Evolutionary conservation across 2,888 invertebrate species (phyloP).

Genomic region (Galerucella nymphaeae): DNA sequence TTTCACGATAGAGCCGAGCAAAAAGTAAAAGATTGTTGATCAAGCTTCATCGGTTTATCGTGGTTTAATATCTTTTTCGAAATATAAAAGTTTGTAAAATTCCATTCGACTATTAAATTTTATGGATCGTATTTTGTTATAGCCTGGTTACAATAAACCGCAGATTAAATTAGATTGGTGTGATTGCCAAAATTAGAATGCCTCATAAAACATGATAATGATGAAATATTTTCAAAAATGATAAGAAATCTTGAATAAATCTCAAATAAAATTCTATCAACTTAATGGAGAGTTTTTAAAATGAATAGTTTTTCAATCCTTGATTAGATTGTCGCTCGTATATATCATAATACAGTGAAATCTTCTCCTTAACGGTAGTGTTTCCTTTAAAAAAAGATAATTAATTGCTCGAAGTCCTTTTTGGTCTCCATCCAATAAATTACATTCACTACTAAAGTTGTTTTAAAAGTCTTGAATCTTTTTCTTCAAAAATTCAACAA

Average conservation of each 20-base stretch:
- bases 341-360: too few relatives aligned
- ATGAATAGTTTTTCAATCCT: too few relatives aligned
- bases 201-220: background rate
- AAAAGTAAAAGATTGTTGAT: slow-evolving; percentile 13
- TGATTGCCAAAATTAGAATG: background rate
- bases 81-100: slow-evolving; percentile 8
- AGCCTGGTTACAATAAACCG: background rate
- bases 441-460: slow-evolving; percentile 39
- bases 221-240: too few relatives aligned
- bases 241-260: too few relatives aligned
- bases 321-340: too few relatives aligned
- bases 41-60: slow-evolving; percentile 11
- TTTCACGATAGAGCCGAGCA: background rate
- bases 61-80: slow-evolving; percentile 1
- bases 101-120: slow-evolving; percentile 7
- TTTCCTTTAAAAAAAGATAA: slow-evolving; percentile 23
- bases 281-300: too few relatives aligned
- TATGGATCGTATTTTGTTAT: background rate
- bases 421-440: slow-evolving; percentile 37
- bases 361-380: too few relatives aligned
- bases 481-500: slow-evolving; percentile 37
- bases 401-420: slow-evolving; percentile 37
- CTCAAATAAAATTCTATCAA: too few relatives aligned
- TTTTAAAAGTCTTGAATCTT: slow-evolving; percentile 31
- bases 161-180: background rate